phyloP scores from a whole-genome alignment of 2,888 invertebrate genomes.

The Pterostichus madidus region DNA sequence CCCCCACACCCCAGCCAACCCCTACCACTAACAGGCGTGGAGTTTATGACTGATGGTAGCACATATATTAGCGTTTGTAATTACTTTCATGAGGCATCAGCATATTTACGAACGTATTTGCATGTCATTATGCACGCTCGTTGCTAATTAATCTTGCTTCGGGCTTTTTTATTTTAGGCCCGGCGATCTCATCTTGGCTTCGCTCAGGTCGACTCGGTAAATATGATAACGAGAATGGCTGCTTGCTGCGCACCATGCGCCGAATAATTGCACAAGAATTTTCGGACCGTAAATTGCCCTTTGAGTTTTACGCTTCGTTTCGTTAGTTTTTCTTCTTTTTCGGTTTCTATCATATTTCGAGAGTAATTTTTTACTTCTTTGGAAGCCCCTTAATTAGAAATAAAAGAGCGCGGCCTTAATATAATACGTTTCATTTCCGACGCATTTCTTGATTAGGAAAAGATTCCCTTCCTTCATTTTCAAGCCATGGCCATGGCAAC shows the following conservation, averaged over 20 bases:
- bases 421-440: conserved; percentile 24
- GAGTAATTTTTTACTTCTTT: conserved; percentile 17
- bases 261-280: conserved; percentile 54
- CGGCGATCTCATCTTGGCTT: conserved; percentile 17
- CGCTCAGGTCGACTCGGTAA: conserved; percentile 30
- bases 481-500: no score
- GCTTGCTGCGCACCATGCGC: not conserved
- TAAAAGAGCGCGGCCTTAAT: not conserved
- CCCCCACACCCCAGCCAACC: not conserved
- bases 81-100: conserved; percentile 66
- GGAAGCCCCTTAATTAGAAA: conserved; percentile 25
- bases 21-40: not conserved
- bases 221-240: conserved; percentile 56
- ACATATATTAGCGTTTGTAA: conserved; percentile 66
- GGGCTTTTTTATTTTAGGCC: conserved; percentile 48
- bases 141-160: conserved; percentile 64
- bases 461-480: no score
- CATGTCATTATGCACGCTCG: conserved; percentile 62
- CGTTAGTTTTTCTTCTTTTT: conserved; percentile 46
- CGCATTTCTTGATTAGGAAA: conserved; percentile 4
- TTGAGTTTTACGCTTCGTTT: conserved; percentile 57
- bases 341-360: conserved; percentile 9
- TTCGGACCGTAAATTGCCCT: conserved; percentile 61
- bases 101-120: conserved; percentile 67
- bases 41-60: conserved; percentile 61